Conservation (phyloP, 2,797 vertebrate genomes). For the Melanotaenia nigrans region DNA sequence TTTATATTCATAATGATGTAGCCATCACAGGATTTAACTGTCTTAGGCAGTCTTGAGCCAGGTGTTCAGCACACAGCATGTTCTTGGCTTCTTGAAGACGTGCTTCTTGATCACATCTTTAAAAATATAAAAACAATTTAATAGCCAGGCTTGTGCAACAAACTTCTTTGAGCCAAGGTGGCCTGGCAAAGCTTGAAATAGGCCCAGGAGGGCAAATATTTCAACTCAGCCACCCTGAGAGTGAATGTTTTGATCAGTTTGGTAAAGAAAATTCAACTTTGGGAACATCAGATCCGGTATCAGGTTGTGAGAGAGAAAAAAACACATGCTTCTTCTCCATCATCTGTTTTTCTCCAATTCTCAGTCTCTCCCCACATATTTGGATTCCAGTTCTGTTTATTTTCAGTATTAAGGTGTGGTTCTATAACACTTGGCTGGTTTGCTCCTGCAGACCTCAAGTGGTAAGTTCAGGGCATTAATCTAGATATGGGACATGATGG, state of each 20-base stretch:
- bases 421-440: constrained; percentile 57
- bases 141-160: constrained; percentile 12
- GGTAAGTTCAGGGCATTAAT: constrained; percentile 45
- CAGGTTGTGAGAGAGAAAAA: constrained; percentile 40
- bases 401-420: constrained; percentile 53
- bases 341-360: constrained; percentile 49
- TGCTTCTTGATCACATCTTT: constrained; percentile 36
- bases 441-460: constrained; percentile 37
- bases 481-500: constrained; percentile 33
- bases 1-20: constrained; percentile 21
- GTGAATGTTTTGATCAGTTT: constrained; percentile 40
- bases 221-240: constrained; percentile 41
- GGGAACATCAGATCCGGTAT: constrained; percentile 32
- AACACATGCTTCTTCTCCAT: constrained; percentile 60
- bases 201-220: constrained; percentile 44
- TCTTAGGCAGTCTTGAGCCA: constrained; percentile 37
- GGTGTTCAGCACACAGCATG: constrained; percentile 43
- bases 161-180: constrained; percentile 17
- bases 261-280: constrained; percentile 52
- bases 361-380: constrained; percentile 26
- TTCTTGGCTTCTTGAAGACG: constrained; percentile 10
- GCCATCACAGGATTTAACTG: constrained; percentile 19
- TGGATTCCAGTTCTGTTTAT: constrained; percentile 62
- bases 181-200: constrained; percentile 23
- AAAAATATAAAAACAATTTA: constrained; percentile 27